Percentiles rank a stretch among this genome's conserved stretches.
phyloP scores from a whole-genome alignment of 1,140 invertebrate species.

The Onthophagus taurus region DNA sequence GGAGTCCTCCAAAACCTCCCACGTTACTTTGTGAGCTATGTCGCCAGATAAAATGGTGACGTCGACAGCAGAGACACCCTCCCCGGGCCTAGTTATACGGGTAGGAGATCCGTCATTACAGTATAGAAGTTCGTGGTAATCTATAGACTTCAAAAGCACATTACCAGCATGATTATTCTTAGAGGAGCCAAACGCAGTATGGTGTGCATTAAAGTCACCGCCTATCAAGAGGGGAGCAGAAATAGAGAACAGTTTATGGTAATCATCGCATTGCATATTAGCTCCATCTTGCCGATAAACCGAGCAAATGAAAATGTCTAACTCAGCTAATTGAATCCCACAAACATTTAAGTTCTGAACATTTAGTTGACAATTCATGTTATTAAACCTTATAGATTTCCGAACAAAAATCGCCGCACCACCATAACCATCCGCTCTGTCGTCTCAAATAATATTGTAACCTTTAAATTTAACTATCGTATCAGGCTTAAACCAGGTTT shows the following conservation, averaged over 20 bases:
- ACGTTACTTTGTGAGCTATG: not conserved
- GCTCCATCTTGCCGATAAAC: not conserved
- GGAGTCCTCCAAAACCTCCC: slow-evolving; percentile 1
- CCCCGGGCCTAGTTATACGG: not conserved
- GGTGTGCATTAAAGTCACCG: slow-evolving; percentile 6
- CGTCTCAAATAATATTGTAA: not conserved
- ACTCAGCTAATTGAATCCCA: not conserved
- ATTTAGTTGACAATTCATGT: not conserved
- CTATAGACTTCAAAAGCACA: not conserved
- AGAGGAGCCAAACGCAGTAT: not conserved
- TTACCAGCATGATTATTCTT: slow-evolving; percentile 7
- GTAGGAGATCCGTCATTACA: slow-evolving; percentile 4
- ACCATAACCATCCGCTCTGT: not conserved
- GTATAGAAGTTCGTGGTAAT: not conserved
- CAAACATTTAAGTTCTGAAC: slow-evolving; percentile 3
- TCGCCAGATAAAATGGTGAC: not conserved
- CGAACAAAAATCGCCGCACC: not conserved
- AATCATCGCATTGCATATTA: not conserved
- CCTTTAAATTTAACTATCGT: not conserved
- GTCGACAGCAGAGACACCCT: not conserved
- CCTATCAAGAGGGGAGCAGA: not conserved
- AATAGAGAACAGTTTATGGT: not conserved
- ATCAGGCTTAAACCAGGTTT: slow-evolving; percentile 3
- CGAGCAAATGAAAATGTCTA: not conserved
- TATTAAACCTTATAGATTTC: not conserved